Evolutionary conservation across 1,140 invertebrate genomes (phyloP), one percentile per base, ranked within the genome.

Genomic region (Meteorus sp.): DNA sequence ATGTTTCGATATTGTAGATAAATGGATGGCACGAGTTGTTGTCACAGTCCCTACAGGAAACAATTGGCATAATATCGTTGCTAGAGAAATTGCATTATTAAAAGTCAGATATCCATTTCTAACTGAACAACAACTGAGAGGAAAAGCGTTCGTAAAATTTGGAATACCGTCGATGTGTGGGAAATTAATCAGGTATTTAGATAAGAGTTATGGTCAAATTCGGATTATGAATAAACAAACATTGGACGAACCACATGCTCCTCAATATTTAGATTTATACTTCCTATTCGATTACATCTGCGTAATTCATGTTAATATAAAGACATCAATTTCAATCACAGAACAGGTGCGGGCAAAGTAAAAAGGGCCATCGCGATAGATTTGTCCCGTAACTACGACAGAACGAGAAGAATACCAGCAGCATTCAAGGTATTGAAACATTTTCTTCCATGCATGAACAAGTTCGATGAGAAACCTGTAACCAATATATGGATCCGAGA

Each of bases 91-190:
- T 1, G 47, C 50, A 13, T 19, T 62, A 5, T 9, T 51, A 1
- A 53, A 55, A 53, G 56, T 66, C 0, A 35, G 45, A 13, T 64
- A 59, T 52, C 65, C 59, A 0, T 64, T 64, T 31, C 39, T 64
- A 2, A 52, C 55, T 7, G 58, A 67, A 9, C 22, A 43, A 41
- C 60, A 64, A 31, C 48, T 62, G 1, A 58, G 43, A 6, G 62
- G 56, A 51, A 67, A 67, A 31, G 56, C 57, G 0, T 56, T 48
- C 29, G 37, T 56, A 13, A 50, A 55, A 17, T 57, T 48, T 37
- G 62, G 64, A 31, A 58, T 61, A 3, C 51, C 50, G 1, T 35
- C 50, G 44, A n/a, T 25, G 51, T 23, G 64, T 64, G 60, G 65
- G 62, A 23, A 33, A 39, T 7, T 58, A 20, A 23, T 53, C 1